Evolutionary conservation across 2,888 invertebrate genomes (phyloP).

Genomic region (Helobdella robusta): DNA sequence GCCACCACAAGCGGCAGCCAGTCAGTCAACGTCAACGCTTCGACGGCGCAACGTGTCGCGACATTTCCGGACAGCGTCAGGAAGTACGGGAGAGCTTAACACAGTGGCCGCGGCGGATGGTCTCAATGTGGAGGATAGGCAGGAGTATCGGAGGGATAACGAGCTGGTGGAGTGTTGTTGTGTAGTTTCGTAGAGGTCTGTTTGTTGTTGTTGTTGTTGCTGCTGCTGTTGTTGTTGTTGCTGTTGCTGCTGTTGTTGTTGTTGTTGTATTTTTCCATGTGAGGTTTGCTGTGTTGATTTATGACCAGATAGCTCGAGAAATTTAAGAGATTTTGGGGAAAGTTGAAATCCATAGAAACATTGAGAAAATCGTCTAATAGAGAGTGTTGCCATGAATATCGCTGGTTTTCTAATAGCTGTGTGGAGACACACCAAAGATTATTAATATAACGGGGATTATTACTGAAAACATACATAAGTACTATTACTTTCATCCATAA

Average conservation of each 20-base stretch:
- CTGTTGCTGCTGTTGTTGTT: background rate
- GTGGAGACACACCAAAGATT: too few species aligned
- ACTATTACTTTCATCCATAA: too few species aligned
- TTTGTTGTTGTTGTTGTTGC: background rate
- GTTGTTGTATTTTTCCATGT: background rate
- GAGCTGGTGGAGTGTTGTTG: slow-evolving; percentile 28
- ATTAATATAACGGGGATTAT: too few species aligned
- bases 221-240: slow-evolving; percentile 1
- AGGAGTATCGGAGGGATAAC: slow-evolving; percentile 1
- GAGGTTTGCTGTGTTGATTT: too few species aligned
- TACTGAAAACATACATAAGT: too few species aligned
- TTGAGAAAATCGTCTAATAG: too few species aligned
- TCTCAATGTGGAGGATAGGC: background rate
- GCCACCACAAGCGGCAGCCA: background rate
- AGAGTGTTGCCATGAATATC: too few species aligned
- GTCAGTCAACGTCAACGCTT: background rate
- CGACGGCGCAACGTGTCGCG: slow-evolving; percentile 22
- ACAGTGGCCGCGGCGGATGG: background rate
- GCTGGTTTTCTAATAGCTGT: too few species aligned
- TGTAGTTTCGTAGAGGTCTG: slow-evolving; percentile 7
- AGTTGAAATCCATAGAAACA: too few species aligned
- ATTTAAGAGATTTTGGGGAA: too few species aligned
- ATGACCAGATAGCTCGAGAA: too few species aligned
- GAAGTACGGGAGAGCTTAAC: slow-evolving; percentile 26
- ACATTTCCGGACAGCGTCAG: slow-evolving; percentile 29